phyloP scores from a whole-genome alignment of 2,113 vertebrate genomes.

The Lampris megalopsis region DNA sequence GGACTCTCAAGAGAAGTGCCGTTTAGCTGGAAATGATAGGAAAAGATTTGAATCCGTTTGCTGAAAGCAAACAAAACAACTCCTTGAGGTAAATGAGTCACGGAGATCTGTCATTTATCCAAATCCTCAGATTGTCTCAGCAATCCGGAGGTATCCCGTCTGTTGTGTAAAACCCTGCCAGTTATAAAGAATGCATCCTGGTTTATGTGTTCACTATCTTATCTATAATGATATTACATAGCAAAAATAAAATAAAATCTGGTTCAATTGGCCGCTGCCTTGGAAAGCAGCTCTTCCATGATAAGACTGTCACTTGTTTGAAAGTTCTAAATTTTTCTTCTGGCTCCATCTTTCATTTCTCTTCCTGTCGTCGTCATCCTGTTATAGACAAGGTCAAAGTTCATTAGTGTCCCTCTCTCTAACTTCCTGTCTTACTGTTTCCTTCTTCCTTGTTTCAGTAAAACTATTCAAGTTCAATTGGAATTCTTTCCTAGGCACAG shows the following conservation, averaged over 20 bases:
- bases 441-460: slow-evolving; percentile 69
- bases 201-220: neutral
- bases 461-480: slow-evolving; percentile 30
- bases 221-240: neutral
- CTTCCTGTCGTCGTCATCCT: slow-evolving; percentile 75
- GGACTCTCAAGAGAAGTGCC: too few relatives aligned
- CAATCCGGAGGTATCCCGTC: neutral
- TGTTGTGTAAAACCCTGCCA: neutral
- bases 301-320: too few relatives aligned
- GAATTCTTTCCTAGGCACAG: neutral
- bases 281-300: too few relatives aligned
- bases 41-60: slow-evolving; percentile 47
- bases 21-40: slow-evolving; percentile 9
- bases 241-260: too few relatives aligned
- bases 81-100: slow-evolving; percentile 49
- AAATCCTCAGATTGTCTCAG: neutral
- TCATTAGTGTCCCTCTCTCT: slow-evolving; percentile 77
- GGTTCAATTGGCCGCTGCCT: too few relatives aligned
- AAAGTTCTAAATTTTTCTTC: neutral
- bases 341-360: slow-evolving; percentile 40
- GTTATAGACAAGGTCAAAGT: slow-evolving; percentile 77
- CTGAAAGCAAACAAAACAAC: slow-evolving; percentile 58
- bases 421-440: slow-evolving; percentile 76
- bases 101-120: slow-evolving; percentile 40
- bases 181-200: neutral